phyloP scores from a whole-genome alignment of 2,797 vertebrate species.

The Pseudocheirus occidentalis region DNA sequence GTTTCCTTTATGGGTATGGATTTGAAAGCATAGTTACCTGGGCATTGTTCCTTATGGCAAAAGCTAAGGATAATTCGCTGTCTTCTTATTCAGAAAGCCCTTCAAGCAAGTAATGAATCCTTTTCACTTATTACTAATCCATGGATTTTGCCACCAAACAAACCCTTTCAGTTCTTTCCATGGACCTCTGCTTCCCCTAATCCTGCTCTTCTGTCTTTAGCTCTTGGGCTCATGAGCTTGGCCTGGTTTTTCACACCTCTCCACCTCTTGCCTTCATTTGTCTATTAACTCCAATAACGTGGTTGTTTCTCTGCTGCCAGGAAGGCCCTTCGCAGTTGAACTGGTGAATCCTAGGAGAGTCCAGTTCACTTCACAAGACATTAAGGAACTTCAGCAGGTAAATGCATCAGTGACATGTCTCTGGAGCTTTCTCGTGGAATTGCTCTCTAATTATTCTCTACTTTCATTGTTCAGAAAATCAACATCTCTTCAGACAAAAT shows the following conservation, averaged over 20 bases:
- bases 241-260: slow-evolving; percentile 73
- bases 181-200: slow-evolving; percentile 62
- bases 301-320: slow-evolving; percentile 85
- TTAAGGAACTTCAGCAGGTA: slow-evolving; percentile 96
- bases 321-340: slow-evolving; percentile 96
- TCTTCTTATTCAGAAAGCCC: slow-evolving; percentile 76
- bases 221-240: slow-evolving; percentile 66
- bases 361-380: slow-evolving; percentile 85
- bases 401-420: slow-evolving; percentile 54
- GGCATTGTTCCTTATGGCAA: slow-evolving; percentile 79
- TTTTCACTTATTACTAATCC: slow-evolving; percentile 75
- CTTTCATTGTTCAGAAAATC: slow-evolving; percentile 87
- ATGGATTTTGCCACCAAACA: slow-evolving; percentile 71
- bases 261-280: slow-evolving; percentile 65
- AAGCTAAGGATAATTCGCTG: slow-evolving; percentile 78
- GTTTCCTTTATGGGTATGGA: slow-evolving; percentile 72
- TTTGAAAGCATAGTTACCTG: slow-evolving; percentile 74
- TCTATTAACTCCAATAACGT: slow-evolving; percentile 75
- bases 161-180: slow-evolving; percentile 75
- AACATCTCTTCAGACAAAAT: slow-evolving; percentile 96
- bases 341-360: slow-evolving; percentile 93
- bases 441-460: slow-evolving; percentile 68
- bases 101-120: slow-evolving; percentile 74
- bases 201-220: slow-evolving; percentile 67
- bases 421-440: slow-evolving; percentile 51